phyloP scores from a whole-genome alignment of 2,797 vertebrate genomes.

The Anabacerthia variegaticeps region DNA sequence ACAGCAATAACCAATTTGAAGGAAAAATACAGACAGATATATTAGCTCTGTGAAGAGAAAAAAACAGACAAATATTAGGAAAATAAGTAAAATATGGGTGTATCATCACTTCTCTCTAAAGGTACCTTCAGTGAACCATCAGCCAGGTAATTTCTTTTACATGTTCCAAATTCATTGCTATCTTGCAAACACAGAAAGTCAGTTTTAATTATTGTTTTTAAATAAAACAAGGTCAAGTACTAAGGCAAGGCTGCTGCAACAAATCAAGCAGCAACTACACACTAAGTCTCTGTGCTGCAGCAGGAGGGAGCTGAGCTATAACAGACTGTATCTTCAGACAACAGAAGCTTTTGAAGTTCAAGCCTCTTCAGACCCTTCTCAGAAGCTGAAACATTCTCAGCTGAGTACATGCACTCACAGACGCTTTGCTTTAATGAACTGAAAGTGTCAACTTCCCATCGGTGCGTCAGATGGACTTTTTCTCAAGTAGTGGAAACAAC shows the following conservation, averaged over 20 bases:
- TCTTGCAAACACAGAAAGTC: not conserved
- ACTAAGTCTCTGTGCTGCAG: not conserved
- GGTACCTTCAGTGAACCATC: not conserved
- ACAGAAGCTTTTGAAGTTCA: not conserved
- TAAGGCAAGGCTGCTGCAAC: not conserved
- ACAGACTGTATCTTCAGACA: not conserved
- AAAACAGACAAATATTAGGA: not conserved
- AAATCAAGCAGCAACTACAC: not conserved
- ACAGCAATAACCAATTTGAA: not conserved
- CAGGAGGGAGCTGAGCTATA: not conserved
- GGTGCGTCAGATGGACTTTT: conserved; percentile 61
- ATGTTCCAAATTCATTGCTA: not conserved
- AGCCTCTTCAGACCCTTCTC: not conserved
- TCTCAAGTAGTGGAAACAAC: conserved; percentile 49
- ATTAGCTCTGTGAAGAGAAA: not conserved
- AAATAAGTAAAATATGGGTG: not conserved
- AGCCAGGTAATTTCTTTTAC: not conserved
- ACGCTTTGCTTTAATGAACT: conserved; percentile 24
- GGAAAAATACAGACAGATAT: not conserved
- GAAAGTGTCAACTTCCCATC: conserved; percentile 58
- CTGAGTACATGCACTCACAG: not conserved
- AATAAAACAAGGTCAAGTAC: not conserved
- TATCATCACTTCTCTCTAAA: not conserved
- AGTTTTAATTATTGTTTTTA: not conserved
- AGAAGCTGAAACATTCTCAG: not conserved